Percentiles rank a stretch among this genome's conserved stretches.
These are phyloP conservation scores for Andrena fulva DNA, from an alignment of 2,888 invertebrate genomes.

Conservation along the genomic window DNA sequence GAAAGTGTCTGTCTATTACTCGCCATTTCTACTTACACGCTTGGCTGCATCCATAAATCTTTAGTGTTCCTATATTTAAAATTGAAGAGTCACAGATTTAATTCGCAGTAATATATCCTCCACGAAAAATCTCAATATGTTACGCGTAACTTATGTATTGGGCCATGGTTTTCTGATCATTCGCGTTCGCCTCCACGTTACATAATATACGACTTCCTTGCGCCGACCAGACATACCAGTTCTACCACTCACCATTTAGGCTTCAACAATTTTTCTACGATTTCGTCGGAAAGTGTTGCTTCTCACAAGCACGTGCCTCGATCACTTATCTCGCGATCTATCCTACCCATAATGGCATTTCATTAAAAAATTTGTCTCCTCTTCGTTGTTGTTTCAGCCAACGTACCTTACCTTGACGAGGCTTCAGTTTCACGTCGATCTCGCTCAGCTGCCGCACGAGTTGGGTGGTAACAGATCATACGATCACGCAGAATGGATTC, in stretches of 20 bases:
- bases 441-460: conserved; percentile 89
- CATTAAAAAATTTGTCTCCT: not conserved
- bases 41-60: no score
- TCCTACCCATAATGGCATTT: not conserved
- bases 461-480: conserved; percentile 90
- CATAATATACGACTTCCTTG: conserved; percentile 5
- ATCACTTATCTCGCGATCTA: not conserved
- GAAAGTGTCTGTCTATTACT: not conserved
- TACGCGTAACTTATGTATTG: no score
- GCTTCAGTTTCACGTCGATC: conserved; percentile 89
- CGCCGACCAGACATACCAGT: conserved; percentile 18
- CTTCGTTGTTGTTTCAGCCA: conserved; percentile 86
- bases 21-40: not conserved
- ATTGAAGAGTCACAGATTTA: no score
- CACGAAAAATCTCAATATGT: no score
- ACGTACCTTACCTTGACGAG: conserved; percentile 89
- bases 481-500: conserved; percentile 91
- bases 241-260: not conserved
- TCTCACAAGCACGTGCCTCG: not conserved
- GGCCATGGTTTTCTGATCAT: not conserved
- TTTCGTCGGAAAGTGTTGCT: not conserved
- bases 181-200: not conserved
- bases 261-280: not conserved
- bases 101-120: no score
- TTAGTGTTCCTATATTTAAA: no score